Evolutionary conservation across 2,113 vertebrate species (phyloP).

Genomic region (Varanus komodoensis): DNA sequence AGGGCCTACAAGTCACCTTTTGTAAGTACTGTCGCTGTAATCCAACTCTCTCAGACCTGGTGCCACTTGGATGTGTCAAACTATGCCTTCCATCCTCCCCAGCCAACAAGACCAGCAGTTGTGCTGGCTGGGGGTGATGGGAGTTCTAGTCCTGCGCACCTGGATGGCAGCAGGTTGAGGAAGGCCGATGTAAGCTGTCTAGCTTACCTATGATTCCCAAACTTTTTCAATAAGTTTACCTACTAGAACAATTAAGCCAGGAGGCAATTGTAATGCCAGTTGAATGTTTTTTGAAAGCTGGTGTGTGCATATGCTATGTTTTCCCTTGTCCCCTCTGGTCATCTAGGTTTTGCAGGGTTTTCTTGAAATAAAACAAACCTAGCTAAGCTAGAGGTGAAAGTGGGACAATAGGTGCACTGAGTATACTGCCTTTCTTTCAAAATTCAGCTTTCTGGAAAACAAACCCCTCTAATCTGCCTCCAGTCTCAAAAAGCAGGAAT

Average conservation of each 20-base stretch:
- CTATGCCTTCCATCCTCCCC: too few relatives aligned
- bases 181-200: not conserved
- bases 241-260: not conserved
- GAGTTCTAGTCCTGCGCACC: too few relatives aligned
- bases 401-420: not conserved
- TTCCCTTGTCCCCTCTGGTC: not conserved
- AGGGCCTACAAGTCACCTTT: slow-evolving; percentile 97
- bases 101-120: too few relatives aligned
- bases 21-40: slow-evolving; percentile 79
- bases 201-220: not conserved
- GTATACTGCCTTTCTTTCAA: not conserved
- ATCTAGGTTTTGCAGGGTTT: not conserved
- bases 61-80: too few relatives aligned
- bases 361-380: not conserved
- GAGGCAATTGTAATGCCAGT: not conserved
- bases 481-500: not conserved
- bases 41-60: not conserved
- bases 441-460: not conserved
- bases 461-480: not conserved
- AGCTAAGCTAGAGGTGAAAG: not conserved
- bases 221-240: not conserved
- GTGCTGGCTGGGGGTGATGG: too few relatives aligned
- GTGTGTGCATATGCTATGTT: not conserved
- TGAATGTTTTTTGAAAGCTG: accelerated
- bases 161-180: too few relatives aligned